phyloP scores from a whole-genome alignment of 2,797 vertebrate species.

The Malacoctenus gilli region DNA sequence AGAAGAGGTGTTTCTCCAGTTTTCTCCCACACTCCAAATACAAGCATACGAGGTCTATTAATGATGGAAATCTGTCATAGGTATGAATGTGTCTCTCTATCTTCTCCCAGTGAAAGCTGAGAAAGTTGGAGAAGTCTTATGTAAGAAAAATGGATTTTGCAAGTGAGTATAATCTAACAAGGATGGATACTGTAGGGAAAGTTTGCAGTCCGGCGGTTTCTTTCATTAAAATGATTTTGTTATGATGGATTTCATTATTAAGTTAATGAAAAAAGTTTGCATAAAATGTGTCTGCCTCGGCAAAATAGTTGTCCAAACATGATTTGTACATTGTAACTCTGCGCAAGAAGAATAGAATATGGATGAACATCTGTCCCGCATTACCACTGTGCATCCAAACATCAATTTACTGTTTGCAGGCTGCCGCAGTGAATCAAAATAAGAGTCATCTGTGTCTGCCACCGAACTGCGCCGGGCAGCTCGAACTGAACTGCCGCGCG shows the following conservation, averaged over 20 bases:
- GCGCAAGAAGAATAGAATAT: too few species aligned
- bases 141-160: too few species aligned
- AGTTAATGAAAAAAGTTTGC: neutral
- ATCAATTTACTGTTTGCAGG: constrained; percentile 8
- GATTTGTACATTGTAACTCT: neutral
- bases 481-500: constrained; percentile 42
- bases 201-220: neutral
- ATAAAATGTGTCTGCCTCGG: neutral
- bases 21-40: too few species aligned
- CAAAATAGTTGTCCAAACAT: neutral
- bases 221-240: neutral
- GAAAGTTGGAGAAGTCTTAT: too few species aligned
- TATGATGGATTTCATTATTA: neutral
- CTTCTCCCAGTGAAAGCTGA: too few species aligned
- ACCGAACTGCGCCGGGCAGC: constrained; percentile 30
- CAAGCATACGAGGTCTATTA: too few species aligned
- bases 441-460: constrained; percentile 53
- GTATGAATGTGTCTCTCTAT: too few species aligned
- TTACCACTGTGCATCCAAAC: constrained; percentile 4
- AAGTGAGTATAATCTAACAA: neutral
- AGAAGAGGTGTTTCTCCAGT: too few species aligned
- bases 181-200: neutral
- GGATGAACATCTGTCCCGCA: constrained; percentile 8
- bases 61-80: too few species aligned
- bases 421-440: constrained; percentile 58